Percentiles rank a stretch among this genome's conserved stretches.
Conservation (phyloP, 2,113 vertebrate species). For the Sciurus niger region DNA sequence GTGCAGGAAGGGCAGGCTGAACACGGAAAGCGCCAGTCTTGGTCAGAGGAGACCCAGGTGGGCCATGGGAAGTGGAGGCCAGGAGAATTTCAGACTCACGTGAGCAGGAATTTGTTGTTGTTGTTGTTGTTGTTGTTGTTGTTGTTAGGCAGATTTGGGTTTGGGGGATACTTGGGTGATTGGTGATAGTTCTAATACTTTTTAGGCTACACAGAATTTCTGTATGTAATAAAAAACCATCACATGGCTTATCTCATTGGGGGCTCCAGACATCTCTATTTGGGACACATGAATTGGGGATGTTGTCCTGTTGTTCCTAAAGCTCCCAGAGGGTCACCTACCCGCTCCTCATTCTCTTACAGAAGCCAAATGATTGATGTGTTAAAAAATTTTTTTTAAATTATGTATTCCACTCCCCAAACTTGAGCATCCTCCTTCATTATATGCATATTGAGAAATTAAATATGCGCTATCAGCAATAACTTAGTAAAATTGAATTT, state of each 20-base stretch:
- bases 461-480: neutral
- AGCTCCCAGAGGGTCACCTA: neutral
- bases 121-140: neutral
- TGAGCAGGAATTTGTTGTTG: neutral
- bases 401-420: neutral
- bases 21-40: neutral
- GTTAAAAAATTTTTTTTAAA: neutral
- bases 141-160: neutral
- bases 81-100: neutral
- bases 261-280: too few species aligned
- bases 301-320: neutral
- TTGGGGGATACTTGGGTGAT: neutral
- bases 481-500: neutral
- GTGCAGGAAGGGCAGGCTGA: neutral
- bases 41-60: neutral
- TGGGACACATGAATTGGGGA: neutral
- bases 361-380: neutral
- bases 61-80: neutral
- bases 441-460: neutral
- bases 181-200: neutral
- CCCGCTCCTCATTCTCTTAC: neutral
- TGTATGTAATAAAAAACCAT: neutral
- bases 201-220: neutral
- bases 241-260: neutral
- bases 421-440: neutral